Base-by-base conservation (phyloP, 2,888 invertebrate species). In the Melanargia galathea region DNA sequence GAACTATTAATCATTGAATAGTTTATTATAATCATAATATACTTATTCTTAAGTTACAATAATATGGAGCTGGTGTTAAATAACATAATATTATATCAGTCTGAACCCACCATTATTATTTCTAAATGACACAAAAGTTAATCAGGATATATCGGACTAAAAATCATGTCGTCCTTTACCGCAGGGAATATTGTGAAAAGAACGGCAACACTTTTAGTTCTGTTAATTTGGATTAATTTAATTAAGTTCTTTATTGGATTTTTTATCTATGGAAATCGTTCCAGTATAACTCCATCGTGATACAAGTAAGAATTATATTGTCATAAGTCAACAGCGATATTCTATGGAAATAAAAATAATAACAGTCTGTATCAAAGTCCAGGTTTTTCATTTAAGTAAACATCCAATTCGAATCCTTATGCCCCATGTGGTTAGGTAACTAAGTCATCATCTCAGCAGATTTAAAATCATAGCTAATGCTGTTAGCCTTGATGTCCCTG, bases 291-390 rank as follows among this genome's bases (percentile, higher is more conserved):
- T 11, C 43, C 59, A 30, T 30, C 24, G 6, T 30, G 49, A 30
- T 54, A 49, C 49, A 35, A 26, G 7, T 65, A 64, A n/a, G n/a
- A n/a, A n/a, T n/a, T n/a, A 61, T 67, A 66, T n/a, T 70, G 65
- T 48, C 56, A 51, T 60, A 62, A 59, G 70, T 71, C 70, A 61
- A 74, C 70, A 58, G 71, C 68, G 68, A 71, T 71, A 66, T 71
- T 78, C 73, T 76, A 78, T 73, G 73, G 76, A 78, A 84, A 83
- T 83, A 35, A 82, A 81, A 40, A 40, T 16, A 84, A 78, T 76
- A n/a, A 73, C 71, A 76, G 69, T 70, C 55, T 56, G 18, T 48
- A 52, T 64, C 62, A 22, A 64, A 20, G 55, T 65, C 63, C 67
- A 77, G 63, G 75, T 43, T 82, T n/a, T 83, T 84, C 71, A 77